phyloP scores from a whole-genome alignment of 2,888 invertebrate species.

The Scaptomyza flava region DNA sequence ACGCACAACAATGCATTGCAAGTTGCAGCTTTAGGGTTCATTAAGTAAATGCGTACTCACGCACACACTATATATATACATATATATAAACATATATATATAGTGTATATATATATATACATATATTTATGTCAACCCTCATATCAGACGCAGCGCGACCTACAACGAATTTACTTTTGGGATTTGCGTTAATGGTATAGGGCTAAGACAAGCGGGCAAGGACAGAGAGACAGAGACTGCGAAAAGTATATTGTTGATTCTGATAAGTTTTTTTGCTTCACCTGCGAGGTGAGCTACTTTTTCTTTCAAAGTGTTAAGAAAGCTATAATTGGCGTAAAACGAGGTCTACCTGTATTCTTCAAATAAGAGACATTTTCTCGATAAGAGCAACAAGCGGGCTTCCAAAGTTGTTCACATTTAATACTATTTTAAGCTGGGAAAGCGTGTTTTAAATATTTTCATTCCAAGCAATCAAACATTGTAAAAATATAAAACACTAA shows the following conservation, averaged over 20 bases:
- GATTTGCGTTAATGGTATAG: not conserved
- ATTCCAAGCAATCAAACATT: too few relatives aligned
- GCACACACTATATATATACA: not conserved
- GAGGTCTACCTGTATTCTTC: too few relatives aligned
- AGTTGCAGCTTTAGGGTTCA: slow-evolving; percentile 21
- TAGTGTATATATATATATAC: not conserved
- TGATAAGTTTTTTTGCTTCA: not conserved
- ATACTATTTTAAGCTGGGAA: too few relatives aligned
- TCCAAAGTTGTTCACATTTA: too few relatives aligned
- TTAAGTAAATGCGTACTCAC: slow-evolving; percentile 18
- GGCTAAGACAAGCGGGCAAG: not conserved
- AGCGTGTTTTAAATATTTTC: too few relatives aligned
- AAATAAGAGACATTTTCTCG: too few relatives aligned
- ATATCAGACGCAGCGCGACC: slow-evolving; percentile 9
- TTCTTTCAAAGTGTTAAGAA: not conserved
- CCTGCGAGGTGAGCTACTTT: not conserved
- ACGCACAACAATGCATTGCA: slow-evolving; percentile 37
- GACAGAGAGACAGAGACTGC: not conserved
- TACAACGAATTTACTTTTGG: slow-evolving; percentile 1
- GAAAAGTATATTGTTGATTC: slow-evolving; percentile 6
- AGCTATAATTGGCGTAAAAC: not conserved
- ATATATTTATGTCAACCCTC: slow-evolving; percentile 18
- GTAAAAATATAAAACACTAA: too few relatives aligned
- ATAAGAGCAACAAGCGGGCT: too few relatives aligned
- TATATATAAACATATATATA: too few relatives aligned